Conservation (phyloP, 2,113 vertebrate genomes). For the Callocephalon fimbriatum region DNA sequence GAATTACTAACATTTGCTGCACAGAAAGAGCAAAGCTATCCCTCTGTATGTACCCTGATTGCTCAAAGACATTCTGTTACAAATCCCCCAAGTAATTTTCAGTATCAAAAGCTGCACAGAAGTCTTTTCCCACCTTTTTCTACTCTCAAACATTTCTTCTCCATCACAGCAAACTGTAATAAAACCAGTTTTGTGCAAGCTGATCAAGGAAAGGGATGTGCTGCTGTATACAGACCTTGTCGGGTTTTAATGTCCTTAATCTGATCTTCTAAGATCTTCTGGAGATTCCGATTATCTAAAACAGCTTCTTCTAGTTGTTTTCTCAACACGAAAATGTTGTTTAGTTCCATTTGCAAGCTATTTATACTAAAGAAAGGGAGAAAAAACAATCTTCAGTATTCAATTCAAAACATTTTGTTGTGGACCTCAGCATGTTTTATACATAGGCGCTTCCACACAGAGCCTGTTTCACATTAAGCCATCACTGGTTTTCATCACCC, state of each 20-base stretch:
- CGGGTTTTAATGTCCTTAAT: conserved; percentile 78
- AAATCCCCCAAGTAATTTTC: not conserved
- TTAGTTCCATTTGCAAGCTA: conserved; percentile 85
- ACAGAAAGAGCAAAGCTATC: not conserved
- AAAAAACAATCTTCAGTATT: not conserved
- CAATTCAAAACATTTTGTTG: not conserved
- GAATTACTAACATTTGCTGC: not conserved
- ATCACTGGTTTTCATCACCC: not conserved
- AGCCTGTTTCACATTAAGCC: not conserved
- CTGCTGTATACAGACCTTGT: conserved; percentile 81
- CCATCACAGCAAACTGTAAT: not conserved
- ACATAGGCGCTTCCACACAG: not conserved
- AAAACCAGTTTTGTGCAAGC: not conserved
- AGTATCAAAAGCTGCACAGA: not conserved
- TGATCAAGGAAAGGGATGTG: not conserved
- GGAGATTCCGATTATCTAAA: conserved; percentile 82
- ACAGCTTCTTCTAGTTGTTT: conserved; percentile 88
- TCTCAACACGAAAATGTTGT: conserved; percentile 81
- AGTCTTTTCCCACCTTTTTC: not conserved
- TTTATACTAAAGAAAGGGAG: conserved; percentile 35
- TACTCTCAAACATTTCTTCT: not conserved
- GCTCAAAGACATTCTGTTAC: not conserved
- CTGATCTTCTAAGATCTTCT: conserved; percentile 85
- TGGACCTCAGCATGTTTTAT: not conserved
- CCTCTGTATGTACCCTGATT: not conserved